Base-by-base conservation (phyloP, 2,888 invertebrate species). In the Troides oblongomaculatus region DNA sequence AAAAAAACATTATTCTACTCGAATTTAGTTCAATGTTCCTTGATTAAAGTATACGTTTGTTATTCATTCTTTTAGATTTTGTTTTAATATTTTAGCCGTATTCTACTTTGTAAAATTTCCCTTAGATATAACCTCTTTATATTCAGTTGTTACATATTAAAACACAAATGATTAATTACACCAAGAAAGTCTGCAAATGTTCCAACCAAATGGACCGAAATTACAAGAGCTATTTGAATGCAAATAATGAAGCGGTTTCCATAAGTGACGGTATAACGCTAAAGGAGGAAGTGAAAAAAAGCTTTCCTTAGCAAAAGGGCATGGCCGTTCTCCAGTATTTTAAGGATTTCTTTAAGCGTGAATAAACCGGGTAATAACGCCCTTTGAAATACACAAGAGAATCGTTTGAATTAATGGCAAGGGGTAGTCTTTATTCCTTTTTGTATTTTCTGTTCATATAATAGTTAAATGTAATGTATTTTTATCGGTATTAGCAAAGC, bases 321-420 rank as follows among this genome's bases (percentile, higher is more conserved):
- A 58, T 59, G 46, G 68, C 64, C 64, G 68, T 68, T 60, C 68
- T 53, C 50, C 64, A 58, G 59, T 63, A 68, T 64, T 68, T 68
- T 68, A 64, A 68, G 68, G 64, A 68, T 68, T 68, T 64, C 68
- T 68, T 68, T 59, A 64, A 68, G 68, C 68, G 68, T 64, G 64
- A 68, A 64, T 68, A 64, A 68, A 64, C 68, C 64, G 68, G 68
- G 68, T 64, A 68, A 68, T 68, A 68, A 64, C 68, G 68, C 39
- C 53, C 64, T 68, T 68, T 68, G 64, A 64, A 68, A 63, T 68
- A 68, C 68, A 68, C 68, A 64, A 64, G 64, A 60, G 68, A 68
- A 60, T 64, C 60, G 64, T 68, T 68, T 64, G 68, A 68, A 68
- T 64, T 64, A 64, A 64, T 64, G 64, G 39, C 53, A 64, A 68